Base-by-base conservation (phyloP, 2,888 invertebrate genomes). In the Chrysomela aeneicollis region DNA sequence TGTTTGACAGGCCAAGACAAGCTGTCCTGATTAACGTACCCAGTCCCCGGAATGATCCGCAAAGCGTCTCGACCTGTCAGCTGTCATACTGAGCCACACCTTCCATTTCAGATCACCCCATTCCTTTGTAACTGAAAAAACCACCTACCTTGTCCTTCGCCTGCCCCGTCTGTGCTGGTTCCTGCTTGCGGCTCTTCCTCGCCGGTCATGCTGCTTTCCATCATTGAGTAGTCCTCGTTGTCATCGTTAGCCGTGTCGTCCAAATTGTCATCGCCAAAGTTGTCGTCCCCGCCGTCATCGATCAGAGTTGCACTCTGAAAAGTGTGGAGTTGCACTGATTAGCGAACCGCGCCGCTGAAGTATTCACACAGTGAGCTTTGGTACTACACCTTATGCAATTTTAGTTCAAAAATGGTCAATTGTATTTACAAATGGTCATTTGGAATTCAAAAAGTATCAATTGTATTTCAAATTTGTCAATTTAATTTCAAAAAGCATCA, bases 131-230 rank as follows among this genome's bases (percentile, higher is more conserved):
- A 26, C 6, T 5, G 6, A 26, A 26, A 26, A 72, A 73, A 69
- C 64, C 73, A 80, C 81, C 76, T 82, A 82, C 83, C 83, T 83
- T 83, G 82, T 74, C 79, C 79, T 75, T 82, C 81, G 55, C 79
- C 79, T 35, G 77, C 75, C 47, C 75, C 78, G 59, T 82, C 82
- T 8, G 78, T 72, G 71, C 82, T 82, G 10, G 82, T 81, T n/a
- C 82, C 81, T 12, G 82, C 79, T 62, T 83, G 79, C 6, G 81
- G 81, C 76, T 82, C 82, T 63, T 80, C 81, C 21, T 78, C 78
- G 6, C 74, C 75, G 3, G 74, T 75, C 62, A 60, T 61, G 46
- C 66, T 66, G 50, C 75, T 73, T 73, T 82, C 81, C 75, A 81
- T 78, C 76, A 81, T 78, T 12, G 79, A 73, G 75, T 80, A 81